phyloP scores from a whole-genome alignment of 2,888 invertebrate species.

The Drosophila cognata region DNA sequence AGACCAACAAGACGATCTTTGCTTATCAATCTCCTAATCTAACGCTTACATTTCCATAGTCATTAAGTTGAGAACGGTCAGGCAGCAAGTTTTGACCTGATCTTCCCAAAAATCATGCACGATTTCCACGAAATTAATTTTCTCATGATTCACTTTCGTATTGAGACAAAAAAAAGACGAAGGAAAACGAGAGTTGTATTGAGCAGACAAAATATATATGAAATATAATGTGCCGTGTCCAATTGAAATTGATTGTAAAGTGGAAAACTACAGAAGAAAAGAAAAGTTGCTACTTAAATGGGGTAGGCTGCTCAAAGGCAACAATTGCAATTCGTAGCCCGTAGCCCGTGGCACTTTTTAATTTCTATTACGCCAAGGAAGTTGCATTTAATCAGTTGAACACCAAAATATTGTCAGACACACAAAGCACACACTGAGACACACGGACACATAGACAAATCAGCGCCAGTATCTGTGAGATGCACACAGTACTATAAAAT shows the following conservation, averaged over 20 bases:
- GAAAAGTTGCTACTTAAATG: slow-evolving; percentile 24
- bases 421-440: background rate
- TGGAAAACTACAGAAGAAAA: slow-evolving; percentile 23
- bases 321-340: slow-evolving; percentile 33
- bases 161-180: background rate
- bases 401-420: slow-evolving; percentile 35
- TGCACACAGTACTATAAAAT: slow-evolving; percentile 53
- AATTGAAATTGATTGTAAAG: slow-evolving; percentile 74
- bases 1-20: slow-evolving; percentile 50
- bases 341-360: slow-evolving; percentile 36
- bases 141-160: slow-evolving; percentile 69
- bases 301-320: slow-evolving; percentile 17
- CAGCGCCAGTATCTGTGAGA: slow-evolving; percentile 28
- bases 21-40: slow-evolving; percentile 53
- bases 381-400: slow-evolving; percentile 72
- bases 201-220: background rate
- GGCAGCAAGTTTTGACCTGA: slow-evolving; percentile 48
- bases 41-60: slow-evolving; percentile 62
- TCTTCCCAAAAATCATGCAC: slow-evolving; percentile 69
- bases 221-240: slow-evolving; percentile 30
- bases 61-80: slow-evolving; percentile 65
- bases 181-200: slow-evolving; percentile 40
- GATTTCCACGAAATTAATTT: slow-evolving; percentile 74
- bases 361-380: slow-evolving; percentile 66
- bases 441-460: slow-evolving; percentile 7